Percentiles rank a stretch among this genome's conserved stretches.
phyloP scores from a whole-genome alignment of 1,140 invertebrate species.

The Polypedilum vanderplanki region DNA sequence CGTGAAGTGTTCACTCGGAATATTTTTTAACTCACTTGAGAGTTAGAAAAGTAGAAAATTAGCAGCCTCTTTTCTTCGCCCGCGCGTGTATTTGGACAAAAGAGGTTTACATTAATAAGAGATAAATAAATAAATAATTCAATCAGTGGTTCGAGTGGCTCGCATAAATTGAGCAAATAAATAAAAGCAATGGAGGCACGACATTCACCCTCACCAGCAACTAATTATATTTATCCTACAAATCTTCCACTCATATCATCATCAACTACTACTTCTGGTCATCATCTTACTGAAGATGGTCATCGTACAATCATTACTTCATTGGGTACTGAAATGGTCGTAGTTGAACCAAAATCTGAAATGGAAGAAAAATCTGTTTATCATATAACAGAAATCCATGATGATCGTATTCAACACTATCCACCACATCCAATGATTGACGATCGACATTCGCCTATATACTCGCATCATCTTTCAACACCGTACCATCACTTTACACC shows the following conservation, averaged over 20 bases:
- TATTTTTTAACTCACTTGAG: background rate
- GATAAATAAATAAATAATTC: conserved; percentile 26
- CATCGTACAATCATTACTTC: conserved; percentile 9
- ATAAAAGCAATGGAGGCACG: background rate
- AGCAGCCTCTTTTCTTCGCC: background rate
- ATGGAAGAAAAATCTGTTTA: background rate
- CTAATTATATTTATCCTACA: background rate
- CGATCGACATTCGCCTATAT: conserved; percentile 2
- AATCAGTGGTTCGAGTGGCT: conserved; percentile 2
- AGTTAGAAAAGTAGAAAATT: background rate
- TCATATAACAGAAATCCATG: conserved; percentile 11
- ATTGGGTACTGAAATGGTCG: background rate
- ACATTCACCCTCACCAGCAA: background rate
- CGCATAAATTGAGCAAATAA: background rate
- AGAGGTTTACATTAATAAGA: conserved; percentile 23
- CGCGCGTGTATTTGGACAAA: background rate
- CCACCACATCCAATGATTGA: conserved; percentile 27
- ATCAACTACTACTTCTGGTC: background rate
- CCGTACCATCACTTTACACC: background rate
- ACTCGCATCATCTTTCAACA: conserved; percentile 9
- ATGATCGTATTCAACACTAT: conserved; percentile 20
- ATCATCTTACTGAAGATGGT: background rate
- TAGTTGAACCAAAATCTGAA: background rate
- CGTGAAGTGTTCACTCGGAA: background rate
- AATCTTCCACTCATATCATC: background rate